These are phyloP conservation scores for Lerema accius DNA, from an alignment of 1,140 invertebrate species.

Conservation along the genomic window DNA sequence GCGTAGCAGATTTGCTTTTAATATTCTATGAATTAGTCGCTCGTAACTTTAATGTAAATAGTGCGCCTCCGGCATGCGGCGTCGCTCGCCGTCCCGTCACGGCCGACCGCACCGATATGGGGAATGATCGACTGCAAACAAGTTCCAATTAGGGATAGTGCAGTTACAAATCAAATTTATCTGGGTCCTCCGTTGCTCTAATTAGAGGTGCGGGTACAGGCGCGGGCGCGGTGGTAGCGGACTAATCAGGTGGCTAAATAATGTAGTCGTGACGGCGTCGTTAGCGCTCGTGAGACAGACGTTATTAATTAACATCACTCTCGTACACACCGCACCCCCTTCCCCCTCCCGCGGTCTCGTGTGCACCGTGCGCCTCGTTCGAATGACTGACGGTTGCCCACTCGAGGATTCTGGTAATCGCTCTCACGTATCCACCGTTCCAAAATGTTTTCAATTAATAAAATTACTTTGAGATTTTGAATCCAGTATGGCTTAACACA, in stretches of 20 bases:
- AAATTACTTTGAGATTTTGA: background rate
- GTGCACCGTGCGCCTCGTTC: conserved; percentile 34
- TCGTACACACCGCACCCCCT: conserved; percentile 40
- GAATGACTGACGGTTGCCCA: conserved; percentile 31
- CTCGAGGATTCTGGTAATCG: conserved; percentile 25
- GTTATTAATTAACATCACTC: conserved; percentile 81
- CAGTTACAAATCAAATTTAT: conserved; percentile 75
- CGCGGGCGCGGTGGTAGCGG: conserved; percentile 57
- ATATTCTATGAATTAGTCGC: conserved; percentile 68
- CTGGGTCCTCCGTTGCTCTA: conserved; percentile 64
- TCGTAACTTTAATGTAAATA: conserved; percentile 54
- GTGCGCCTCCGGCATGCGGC: conserved; percentile 9
- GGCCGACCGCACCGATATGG: conserved; percentile 47
- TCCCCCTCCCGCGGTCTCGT: conserved; percentile 30
- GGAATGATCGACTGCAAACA: conserved; percentile 54
- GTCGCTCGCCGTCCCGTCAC: conserved; percentile 35
- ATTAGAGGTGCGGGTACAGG: conserved; percentile 75
- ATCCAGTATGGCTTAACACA: no score
- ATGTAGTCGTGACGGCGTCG: conserved; percentile 79
- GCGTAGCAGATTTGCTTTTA: conserved; percentile 52
- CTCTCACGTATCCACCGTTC: conserved; percentile 12
- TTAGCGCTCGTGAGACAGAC: conserved; percentile 79
- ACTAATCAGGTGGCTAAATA: conserved; percentile 82
- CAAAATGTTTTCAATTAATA: conserved; percentile 16
- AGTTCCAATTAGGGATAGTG: conserved; percentile 73